phyloP scores from a whole-genome alignment of 2,113 vertebrate genomes.

The Tricholaema leucomelas region DNA sequence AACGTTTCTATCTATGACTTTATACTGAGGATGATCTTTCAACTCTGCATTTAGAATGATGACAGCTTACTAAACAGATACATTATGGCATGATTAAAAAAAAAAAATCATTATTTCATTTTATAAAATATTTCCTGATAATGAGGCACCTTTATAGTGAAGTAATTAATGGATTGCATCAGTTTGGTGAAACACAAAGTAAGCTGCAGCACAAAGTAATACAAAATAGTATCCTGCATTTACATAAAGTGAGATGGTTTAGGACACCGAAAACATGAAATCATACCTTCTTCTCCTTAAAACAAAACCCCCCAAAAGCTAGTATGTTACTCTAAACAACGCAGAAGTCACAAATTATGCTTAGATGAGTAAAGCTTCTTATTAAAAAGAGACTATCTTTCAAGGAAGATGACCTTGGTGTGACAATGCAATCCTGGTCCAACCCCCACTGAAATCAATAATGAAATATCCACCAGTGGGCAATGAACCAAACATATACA shows the following conservation, averaged over 20 bases:
- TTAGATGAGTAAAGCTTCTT: background rate
- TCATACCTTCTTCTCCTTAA: background rate
- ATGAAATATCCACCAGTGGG: background rate
- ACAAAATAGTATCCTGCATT: background rate
- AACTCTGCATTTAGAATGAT: background rate
- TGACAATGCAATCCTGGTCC: background rate
- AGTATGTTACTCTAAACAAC: background rate
- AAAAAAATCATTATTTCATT: background rate
- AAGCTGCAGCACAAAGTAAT: background rate
- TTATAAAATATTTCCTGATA: background rate
- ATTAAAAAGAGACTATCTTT: background rate
- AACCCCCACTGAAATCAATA: background rate
- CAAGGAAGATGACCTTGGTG: background rate
- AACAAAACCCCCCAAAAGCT: background rate
- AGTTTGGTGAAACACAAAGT: background rate
- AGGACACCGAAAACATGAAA: background rate
- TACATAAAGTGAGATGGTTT: background rate
- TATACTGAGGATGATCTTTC: background rate
- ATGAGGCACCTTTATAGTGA: background rate
- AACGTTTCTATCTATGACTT: background rate
- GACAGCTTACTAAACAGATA: background rate
- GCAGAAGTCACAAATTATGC: background rate
- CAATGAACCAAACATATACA: background rate
- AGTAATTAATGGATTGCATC: background rate
- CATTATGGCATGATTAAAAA: background rate